Evolutionary conservation across 1,140 invertebrate species (phyloP), one percentile per base, ranked within the genome.

Genomic region (Oedothorax gibbosus): DNA sequence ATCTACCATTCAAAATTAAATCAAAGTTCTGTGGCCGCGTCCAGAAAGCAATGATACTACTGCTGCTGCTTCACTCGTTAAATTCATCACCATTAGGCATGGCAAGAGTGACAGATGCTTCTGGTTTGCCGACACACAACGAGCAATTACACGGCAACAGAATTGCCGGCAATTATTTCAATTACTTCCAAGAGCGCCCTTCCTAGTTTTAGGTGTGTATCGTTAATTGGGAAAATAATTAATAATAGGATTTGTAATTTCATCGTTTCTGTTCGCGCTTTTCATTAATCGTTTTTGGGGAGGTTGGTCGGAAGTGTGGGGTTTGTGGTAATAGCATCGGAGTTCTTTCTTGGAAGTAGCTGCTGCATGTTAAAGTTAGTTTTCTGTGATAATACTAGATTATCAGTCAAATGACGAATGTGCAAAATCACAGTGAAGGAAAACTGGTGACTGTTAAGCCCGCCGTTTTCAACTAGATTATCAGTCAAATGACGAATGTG

Each of bases 91-190:
- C 77, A 79, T 79, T 79, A 79, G 50, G 50, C 77, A 20, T 20
- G 49, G 7, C 15, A n/a, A 18, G 77, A 68, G 77, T 79, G 77
- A 79, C 77, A 79, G 77, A 79, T 79, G 77, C n/a, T 62, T n/a
- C 10, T 51, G 35, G 62, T 66, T 49, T 20, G 14, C 60, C 49
- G 75, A 35, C 62, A 79, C 77, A 79, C 64, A 79, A 68, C 64
- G 56, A 79, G 77, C 77, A 79, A 79, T 79, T 79, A 79, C 60
- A 35, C 35, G 77, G 54, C 18, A 35, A 35, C 35, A 35, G 77
- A 79, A 79, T 68, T 66, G 64, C 77, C 56, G 62, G 62, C 77
- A 79, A 79, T 79, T 79, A 79, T 79, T 68, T 79, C 64, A 79
- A 79, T 68, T 79, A 79, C 77, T 71, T 51, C 64, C 64, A 68